Conservation (phyloP, 2,888 invertebrate genomes). For the Eutolmus rufibarbis region DNA sequence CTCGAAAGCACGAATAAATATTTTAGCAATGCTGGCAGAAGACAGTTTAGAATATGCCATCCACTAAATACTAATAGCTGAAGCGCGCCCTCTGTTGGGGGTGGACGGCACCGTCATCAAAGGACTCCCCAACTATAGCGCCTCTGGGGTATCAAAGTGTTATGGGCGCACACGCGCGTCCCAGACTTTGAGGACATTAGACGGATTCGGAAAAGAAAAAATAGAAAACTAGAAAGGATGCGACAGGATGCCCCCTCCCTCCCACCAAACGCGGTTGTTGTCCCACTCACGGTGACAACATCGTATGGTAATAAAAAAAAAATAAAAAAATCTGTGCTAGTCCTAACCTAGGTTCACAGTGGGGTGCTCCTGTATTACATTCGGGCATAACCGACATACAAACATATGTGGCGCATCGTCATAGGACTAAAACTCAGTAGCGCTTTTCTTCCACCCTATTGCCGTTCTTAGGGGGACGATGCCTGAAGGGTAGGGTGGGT, state of each 20-base stretch:
- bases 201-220: neutral
- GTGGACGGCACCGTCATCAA: neutral
- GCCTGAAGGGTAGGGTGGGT: neutral
- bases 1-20: neutral
- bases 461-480: neutral
- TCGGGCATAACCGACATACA: neutral
- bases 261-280: neutral
- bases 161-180: neutral
- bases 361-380: neutral
- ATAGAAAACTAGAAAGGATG: neutral
- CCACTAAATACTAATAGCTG: neutral
- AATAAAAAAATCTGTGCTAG: slow-evolving; percentile 1
- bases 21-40: neutral
- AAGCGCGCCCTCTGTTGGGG: neutral
- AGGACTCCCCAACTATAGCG: neutral
- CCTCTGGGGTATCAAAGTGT: neutral
- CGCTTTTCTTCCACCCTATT: neutral
- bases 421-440: neutral
- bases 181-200: neutral
- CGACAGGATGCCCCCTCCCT: neutral
- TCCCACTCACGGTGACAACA: neutral
- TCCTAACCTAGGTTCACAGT: slow-evolving; percentile 29
- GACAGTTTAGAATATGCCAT: neutral
- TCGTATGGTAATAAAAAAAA: neutral
- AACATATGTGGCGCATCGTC: neutral